A percentile compares a stretch with the other conserved stretches of the same genome.
These are phyloP conservation scores for Dryas iulia DNA, from an alignment of 1,140 invertebrate species.

Conservation along the genomic window DNA sequence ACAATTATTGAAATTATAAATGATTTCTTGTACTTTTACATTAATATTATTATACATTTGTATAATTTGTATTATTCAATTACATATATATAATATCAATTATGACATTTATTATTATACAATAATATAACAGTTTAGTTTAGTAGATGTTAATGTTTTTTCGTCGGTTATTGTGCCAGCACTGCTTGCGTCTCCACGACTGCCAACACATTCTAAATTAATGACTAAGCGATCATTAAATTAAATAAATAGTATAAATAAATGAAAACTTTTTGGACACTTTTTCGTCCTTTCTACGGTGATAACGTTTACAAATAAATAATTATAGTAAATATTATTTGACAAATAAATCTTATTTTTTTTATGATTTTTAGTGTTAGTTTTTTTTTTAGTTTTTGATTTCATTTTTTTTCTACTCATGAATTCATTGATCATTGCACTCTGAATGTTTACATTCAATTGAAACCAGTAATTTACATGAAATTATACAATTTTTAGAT, in stretches of 20 bases:
- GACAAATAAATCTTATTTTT: conserved; percentile 26
- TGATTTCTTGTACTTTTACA: neutral
- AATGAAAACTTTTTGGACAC: conserved; percentile 19
- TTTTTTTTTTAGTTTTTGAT: conserved; percentile 8
- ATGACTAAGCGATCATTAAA: conserved; percentile 18
- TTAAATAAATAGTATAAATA: conserved; percentile 24
- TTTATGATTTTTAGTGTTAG: conserved; percentile 17
- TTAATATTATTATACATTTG: neutral
- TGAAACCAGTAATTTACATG: neutral
- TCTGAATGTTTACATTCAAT: neutral
- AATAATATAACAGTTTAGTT: neutral
- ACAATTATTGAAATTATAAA: neutral
- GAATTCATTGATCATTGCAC: neutral
- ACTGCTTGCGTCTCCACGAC: conserved; percentile 4
- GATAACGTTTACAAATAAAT: neutral
- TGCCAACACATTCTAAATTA: conserved; percentile 24
- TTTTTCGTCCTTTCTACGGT: conserved; percentile 17
- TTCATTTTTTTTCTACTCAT: neutral
- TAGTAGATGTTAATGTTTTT: neutral
- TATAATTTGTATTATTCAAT: neutral
- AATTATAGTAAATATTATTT: conserved; percentile 17
- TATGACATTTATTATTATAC: too few species aligned
- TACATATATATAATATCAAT: too few species aligned
- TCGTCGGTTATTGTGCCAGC: neutral
- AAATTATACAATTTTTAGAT: neutral